Percentiles rank a stretch among this genome's conserved stretches.
These are phyloP conservation scores for Novumbra hubbsi DNA, from an alignment of 2,797 vertebrate genomes.

Conservation along the genomic window DNA sequence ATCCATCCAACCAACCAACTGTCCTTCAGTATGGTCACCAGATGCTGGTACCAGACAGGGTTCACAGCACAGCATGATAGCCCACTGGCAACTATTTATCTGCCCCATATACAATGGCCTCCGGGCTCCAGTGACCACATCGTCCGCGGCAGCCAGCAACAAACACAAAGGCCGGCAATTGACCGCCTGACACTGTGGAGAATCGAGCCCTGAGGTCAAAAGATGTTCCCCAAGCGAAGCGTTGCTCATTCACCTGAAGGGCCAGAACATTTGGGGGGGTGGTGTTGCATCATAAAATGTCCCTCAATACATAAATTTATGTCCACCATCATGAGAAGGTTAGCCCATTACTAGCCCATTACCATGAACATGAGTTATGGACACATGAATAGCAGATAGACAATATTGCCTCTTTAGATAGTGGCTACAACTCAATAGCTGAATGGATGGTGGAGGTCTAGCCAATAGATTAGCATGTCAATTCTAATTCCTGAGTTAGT, in stretches of 20 bases:
- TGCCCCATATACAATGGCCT: conserved; percentile 44
- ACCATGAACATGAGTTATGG: conserved; percentile 68
- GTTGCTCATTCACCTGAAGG: conserved; percentile 64
- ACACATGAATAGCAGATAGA: conserved; percentile 49
- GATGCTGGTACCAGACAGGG: conserved; percentile 77
- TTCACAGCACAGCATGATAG: conserved; percentile 42
- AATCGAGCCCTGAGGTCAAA: conserved; percentile 54
- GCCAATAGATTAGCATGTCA: conserved; percentile 34
- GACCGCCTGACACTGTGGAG: conserved; percentile 56
- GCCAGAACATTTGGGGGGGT: neutral
- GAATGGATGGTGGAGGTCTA: conserved; percentile 34
- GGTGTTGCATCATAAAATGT: conserved; percentile 58
- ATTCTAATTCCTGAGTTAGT: conserved; percentile 37
- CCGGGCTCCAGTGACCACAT: conserved; percentile 29
- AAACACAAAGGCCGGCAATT: conserved; percentile 47
- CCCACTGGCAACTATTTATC: conserved; percentile 53
- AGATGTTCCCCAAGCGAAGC: neutral
- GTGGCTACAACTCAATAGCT: conserved; percentile 50
- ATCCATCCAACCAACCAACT: conserved; percentile 26
- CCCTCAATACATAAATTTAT: conserved; percentile 46
- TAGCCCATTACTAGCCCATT: conserved; percentile 44
- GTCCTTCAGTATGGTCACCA: conserved; percentile 59
- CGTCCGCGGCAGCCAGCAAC: conserved; percentile 23
- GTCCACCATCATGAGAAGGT: conserved; percentile 28
- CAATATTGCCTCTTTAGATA: conserved; percentile 55